A percentile compares a stretch with the other conserved stretches of the same genome.
Conservation (phyloP, 2,888 invertebrate species). For the Nephrotoma appendiculata region DNA sequence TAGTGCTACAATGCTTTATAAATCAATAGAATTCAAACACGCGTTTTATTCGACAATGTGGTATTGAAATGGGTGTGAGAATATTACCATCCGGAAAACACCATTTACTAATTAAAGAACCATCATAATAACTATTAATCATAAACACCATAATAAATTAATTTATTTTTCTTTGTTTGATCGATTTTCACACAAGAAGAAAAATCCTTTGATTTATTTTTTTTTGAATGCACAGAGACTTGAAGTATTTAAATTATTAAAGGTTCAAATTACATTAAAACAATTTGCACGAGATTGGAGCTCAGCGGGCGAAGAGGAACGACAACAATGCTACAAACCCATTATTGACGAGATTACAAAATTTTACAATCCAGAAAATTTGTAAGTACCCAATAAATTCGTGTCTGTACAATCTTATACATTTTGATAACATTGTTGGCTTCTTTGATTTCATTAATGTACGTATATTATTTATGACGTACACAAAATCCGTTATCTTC, state of each 20-base stretch:
- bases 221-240: not conserved
- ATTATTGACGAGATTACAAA: constrained; percentile 70
- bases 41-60: too few species aligned
- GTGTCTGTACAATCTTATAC: not conserved
- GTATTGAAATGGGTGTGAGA: too few species aligned
- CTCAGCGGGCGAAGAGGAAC: constrained; percentile 61
- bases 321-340: constrained; percentile 77
- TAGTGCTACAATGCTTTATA: too few species aligned
- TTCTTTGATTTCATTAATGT: not conserved
- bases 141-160: not conserved
- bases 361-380: constrained; percentile 51
- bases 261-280: constrained; percentile 87
- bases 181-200: not conserved
- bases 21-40: too few species aligned
- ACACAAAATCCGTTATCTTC: constrained; percentile 1
- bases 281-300: constrained; percentile 98
- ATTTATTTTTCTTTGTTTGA: not conserved
- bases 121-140: not conserved
- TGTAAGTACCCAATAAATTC: constrained; percentile 26
- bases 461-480: not conserved
- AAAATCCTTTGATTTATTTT: not conserved
- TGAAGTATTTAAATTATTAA: constrained; percentile 27
- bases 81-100: not conserved
- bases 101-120: not conserved
- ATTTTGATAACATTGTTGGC: not conserved